phyloP scores from a whole-genome alignment of 2,113 vertebrate species.

The Empidonax alnorum region DNA sequence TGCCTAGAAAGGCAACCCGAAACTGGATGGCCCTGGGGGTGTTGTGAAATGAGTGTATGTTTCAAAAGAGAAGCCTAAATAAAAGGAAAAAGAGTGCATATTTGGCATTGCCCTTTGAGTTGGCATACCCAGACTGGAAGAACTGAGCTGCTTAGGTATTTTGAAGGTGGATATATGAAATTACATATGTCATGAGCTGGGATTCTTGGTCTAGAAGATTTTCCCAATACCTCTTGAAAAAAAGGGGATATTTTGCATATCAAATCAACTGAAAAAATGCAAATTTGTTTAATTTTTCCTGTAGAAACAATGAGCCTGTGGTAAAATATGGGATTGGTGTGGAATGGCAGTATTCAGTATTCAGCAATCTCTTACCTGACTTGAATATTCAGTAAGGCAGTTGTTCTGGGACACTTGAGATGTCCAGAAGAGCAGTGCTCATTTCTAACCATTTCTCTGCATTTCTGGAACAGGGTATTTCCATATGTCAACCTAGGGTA shows the following conservation, averaged over 20 bases:
- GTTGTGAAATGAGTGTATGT: neutral
- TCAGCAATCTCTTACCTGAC: neutral
- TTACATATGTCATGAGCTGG: neutral
- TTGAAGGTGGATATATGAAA: neutral
- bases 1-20: neutral
- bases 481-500: neutral
- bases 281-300: neutral
- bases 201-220: neutral
- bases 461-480: neutral
- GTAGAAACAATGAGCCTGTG: neutral
- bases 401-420: neutral
- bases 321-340: neutral
- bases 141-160: neutral
- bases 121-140: neutral
- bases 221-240: neutral
- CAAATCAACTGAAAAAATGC: neutral
- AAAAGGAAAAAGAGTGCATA: neutral
- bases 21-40: neutral
- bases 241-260: neutral
- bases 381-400: neutral
- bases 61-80: neutral
- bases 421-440: neutral
- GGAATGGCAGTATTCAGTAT: neutral
- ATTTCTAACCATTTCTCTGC: neutral
- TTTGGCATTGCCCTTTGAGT: neutral